These are phyloP conservation scores for Aphidius ervi DNA, from an alignment of 1,140 invertebrate species.

Conservation along the genomic window DNA sequence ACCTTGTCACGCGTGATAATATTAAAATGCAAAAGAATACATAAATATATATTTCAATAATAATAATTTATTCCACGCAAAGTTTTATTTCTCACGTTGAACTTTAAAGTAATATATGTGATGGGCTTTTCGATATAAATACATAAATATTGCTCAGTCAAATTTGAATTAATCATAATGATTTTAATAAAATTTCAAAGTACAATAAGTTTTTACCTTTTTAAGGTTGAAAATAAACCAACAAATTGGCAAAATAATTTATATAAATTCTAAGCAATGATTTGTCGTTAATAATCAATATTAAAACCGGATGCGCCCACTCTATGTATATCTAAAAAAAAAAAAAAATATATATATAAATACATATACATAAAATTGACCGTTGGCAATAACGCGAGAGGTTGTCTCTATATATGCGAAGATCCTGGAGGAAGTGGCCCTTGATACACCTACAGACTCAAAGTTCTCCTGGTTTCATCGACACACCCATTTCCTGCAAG, in stretches of 20 bases:
- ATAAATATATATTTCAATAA: background rate
- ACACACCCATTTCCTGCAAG: conserved; percentile 19
- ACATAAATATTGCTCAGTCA: too few relatives aligned
- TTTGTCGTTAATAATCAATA: background rate
- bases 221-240: too few relatives aligned
- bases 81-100: conserved; percentile 5
- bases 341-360: too few relatives aligned
- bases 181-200: too few relatives aligned
- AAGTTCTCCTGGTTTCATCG: conserved; percentile 9
- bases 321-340: too few relatives aligned
- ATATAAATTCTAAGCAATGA: too few relatives aligned
- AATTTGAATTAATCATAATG: too few relatives aligned
- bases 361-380: conserved; percentile 1
- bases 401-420: background rate
- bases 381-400: conserved; percentile 11
- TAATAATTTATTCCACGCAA: conserved; percentile 13
- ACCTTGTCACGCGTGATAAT: background rate
- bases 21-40: background rate
- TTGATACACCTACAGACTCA: conserved; percentile 6
- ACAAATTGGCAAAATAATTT: too few relatives aligned
- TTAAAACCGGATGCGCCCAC: conserved; percentile 8
- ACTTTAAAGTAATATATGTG: too few relatives aligned
- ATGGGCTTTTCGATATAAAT: too few relatives aligned
- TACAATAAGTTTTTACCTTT: too few relatives aligned
- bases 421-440: conserved; percentile 14